Percentiles rank a stretch among this genome's conserved stretches.
These are phyloP conservation scores for Pelvicachromis taeniatus DNA, from an alignment of 2,113 vertebrate species.

Conservation along the genomic window DNA sequence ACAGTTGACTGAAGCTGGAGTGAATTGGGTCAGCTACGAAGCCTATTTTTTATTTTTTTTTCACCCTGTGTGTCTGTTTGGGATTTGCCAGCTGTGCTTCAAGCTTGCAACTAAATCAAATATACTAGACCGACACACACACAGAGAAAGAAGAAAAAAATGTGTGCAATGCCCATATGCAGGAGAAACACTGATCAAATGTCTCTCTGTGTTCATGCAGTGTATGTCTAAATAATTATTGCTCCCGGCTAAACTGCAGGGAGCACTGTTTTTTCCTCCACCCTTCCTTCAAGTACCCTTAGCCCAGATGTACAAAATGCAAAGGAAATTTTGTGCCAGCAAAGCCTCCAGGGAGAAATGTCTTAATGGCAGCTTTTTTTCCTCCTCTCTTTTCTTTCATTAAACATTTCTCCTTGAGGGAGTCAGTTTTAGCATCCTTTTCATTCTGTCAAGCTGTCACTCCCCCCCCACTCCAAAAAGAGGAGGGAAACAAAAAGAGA, in stretches of 20 bases:
- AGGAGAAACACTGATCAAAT: constrained; percentile 17
- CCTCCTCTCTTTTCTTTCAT: constrained; percentile 4
- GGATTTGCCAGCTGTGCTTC: neutral
- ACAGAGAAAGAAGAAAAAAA: neutral
- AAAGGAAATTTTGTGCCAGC: constrained; percentile 15
- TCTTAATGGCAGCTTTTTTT: constrained; percentile 5
- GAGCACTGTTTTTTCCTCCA: constrained; percentile 7
- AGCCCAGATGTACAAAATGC: constrained; percentile 35
- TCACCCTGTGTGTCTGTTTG: neutral
- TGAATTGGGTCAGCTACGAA: constrained; percentile 34
- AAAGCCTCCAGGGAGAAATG: constrained; percentile 21
- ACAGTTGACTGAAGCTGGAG: constrained; percentile 8
- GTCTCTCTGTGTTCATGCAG: neutral
- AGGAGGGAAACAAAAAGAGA: neutral
- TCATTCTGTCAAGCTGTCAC: constrained; percentile 51
- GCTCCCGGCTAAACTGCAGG: constrained; percentile 27
- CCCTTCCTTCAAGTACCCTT: constrained; percentile 13
- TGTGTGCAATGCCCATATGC: neutral
- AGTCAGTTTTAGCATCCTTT: constrained; percentile 26
- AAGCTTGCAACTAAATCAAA: constrained; percentile 4
- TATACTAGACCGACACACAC: neutral
- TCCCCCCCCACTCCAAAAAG: neutral
- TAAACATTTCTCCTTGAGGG: constrained; percentile 9
- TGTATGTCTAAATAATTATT: constrained; percentile 39
- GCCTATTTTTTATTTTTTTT: neutral